phyloP scores from a whole-genome alignment of 2,888 invertebrate species.

The Drosophila cognata region DNA sequence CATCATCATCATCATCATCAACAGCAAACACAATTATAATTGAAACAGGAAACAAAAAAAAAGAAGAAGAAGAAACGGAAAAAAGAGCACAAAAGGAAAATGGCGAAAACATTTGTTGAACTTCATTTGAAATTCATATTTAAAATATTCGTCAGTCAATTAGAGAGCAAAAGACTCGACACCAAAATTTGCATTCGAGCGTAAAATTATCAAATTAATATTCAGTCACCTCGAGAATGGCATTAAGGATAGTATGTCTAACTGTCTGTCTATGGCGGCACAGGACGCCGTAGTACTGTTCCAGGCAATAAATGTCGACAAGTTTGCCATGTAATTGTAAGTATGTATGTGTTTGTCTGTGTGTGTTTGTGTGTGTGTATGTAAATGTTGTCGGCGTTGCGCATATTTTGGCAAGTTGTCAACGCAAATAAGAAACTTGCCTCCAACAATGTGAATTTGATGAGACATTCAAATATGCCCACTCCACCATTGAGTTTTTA shows the following conservation, averaged over 20 bases:
- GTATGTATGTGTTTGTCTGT: neutral
- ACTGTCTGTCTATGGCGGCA: neutral
- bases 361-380: slow-evolving; percentile 3
- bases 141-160: slow-evolving; percentile 79
- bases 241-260: slow-evolving; percentile 5
- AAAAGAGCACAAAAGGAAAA: neutral
- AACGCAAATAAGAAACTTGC: slow-evolving; percentile 68
- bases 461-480: slow-evolving; percentile 64
- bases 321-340: slow-evolving; percentile 33
- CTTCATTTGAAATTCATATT: slow-evolving; percentile 79
- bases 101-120: slow-evolving; percentile 45
- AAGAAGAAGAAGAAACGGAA: neutral
- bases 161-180: slow-evolving; percentile 77
- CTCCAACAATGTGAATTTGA: slow-evolving; percentile 73
- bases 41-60: slow-evolving; percentile 5
- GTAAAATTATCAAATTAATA: slow-evolving; percentile 78
- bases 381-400: slow-evolving; percentile 32
- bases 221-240: slow-evolving; percentile 59
- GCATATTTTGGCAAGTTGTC: slow-evolving; percentile 75
- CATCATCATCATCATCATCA: slow-evolving; percentile 19
- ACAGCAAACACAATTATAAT: slow-evolving; percentile 26
- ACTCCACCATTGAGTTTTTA: slow-evolving; percentile 9
- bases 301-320: slow-evolving; percentile 71
- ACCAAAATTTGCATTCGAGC: slow-evolving; percentile 77
- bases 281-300: slow-evolving; percentile 13